Base-by-base conservation (phyloP, 2,113 vertebrate genomes). In the Chelonoidis abingdonii region DNA sequence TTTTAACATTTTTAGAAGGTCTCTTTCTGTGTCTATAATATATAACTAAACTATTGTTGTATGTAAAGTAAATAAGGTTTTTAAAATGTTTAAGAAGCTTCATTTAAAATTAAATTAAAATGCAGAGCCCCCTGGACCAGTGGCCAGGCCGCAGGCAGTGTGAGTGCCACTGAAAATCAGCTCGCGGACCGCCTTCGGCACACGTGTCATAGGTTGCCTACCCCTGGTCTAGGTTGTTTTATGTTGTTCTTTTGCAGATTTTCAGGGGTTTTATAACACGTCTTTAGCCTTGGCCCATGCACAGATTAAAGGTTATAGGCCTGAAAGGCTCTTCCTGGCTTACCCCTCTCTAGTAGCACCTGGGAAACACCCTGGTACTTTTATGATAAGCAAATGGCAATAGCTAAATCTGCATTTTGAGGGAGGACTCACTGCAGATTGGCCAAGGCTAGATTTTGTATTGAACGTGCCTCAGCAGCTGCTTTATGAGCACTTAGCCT, bases 221-320 rank as follows among this genome's bases (percentile, higher is more conserved):
- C 44, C 44, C 44, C 44, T 25, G 59, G 41, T 80, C 81, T 31
- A 65, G 52, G 65, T 79, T 80, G 29, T 12, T 0, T 80, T 65
- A 52, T 59, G 10, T 44, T 54, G 12, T 49, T 72, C 80, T 11
- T 86, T 52, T 52, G 1, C 2, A 21, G 2, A 3, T 69, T 83
- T n/a, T 4, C 1, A 11, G 65, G 57, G 84, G 80, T 35, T 54
- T 41, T 84, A 52, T 2, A 6, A 6, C 2, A 0, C 0, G 0
- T 0, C 76, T 29, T 13, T 69, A 25, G 78, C 41, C 83, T 80
- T 76, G 12, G 19, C 0, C 0, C 24, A 84, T n/a, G 9, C 17
- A 27, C 31, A 53, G 27, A 29, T 56, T 50, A 27, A 0, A 38
- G 38, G 24, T 16, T 0, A 0, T 3, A 6, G 27, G 4, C n/a